Base-by-base conservation (phyloP, 1,140 invertebrate species). In the Penaeus indicus region DNA sequence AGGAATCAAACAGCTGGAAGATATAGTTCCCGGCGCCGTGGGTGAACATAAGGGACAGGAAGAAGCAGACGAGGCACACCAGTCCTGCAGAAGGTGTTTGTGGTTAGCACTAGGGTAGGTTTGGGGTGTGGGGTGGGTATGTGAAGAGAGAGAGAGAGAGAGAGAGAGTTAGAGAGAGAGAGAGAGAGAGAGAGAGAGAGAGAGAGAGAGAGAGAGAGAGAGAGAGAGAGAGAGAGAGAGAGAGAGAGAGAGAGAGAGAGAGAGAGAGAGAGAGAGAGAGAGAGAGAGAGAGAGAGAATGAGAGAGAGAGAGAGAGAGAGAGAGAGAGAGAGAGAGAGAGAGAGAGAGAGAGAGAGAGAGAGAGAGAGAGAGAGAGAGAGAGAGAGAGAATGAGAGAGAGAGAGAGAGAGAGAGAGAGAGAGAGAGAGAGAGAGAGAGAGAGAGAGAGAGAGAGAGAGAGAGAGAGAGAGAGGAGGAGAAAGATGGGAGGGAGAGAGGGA, bases 21-120 rank as follows among this genome's bases (percentile, higher is more conserved):
- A 97, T 98, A 93, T 99, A 99, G 93, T 98, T 97, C 42, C 97
- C 97, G 77, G 97, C 97, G 85, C 97, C 97, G 64, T 97, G 97
- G 89, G 96, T 96, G 94, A 99, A 98, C 84, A 97, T 95, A 82
- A 98, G 93, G 42, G 97, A 97, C 86, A 98, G 95, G 90, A 96
- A 93, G 94, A 97, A 98, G 91, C 97, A 97, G 84, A 97, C 94
- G 0, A 95, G 91, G 93, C 97, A 98, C 5, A 98, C 95, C 80
- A 95, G 94, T 85, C 95, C 97, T 97, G 92, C 64, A 94, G 92
- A 27, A 25, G 63, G 69, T 10, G 42, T 8, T 32, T 19, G 67
- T 90, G 84, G 91, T 54, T 54, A 54, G 54, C 10, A 13, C 54
- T 54, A 10, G 54, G 54, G 11, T 16, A 8, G 3, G 3, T 47